Evolutionary conservation across 92 coral and sea anemone species (phyloP), one percentile per base, ranked within the genome.

Genomic region (Siderastrea radians): DNA sequence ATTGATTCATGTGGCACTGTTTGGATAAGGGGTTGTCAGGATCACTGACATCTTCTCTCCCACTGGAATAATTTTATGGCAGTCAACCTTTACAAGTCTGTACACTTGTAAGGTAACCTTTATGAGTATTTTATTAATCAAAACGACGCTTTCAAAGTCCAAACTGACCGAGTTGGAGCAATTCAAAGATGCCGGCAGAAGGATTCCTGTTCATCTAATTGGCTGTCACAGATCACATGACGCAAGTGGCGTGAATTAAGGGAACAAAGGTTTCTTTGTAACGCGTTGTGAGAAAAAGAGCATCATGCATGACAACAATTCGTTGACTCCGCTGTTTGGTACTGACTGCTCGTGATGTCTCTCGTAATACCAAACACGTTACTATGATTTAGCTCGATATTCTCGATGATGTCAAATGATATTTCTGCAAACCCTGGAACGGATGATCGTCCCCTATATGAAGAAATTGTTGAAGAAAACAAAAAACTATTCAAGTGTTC

Each of bases 381-480:
- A 44, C 14, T 6, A 63, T 44, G 68, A 63, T 63, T 16, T 7
- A 63, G 65, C 14, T 60, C 14, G 38, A 63, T 63, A 26, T 26
- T 17, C 8, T 16, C 68, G 44, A 59, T 4, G 44, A 63, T 63
- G 68, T 63, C 68, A 16, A 63, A 26, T 26, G 38, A 26, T 26
- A 26, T 26, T 26, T 26, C 0, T 26, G 38, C 50, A 16, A 46
- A 63, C 68, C 47, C 15, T 67, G 68, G n/a, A 63, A 52, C 17
- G 47, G 69, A 78, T 59, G 67, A 78, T 78, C 43, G 17, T 57
- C 68, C 10, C 68, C 68, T 57, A 51, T 78, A 78, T 57, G 82
- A 78, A 65, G 82, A 78, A 78, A 78, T 55, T 78, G 82, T 78
- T 78, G 13, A 78, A 78, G 82, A 58, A 78, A 78, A 50, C 81